phyloP scores from a whole-genome alignment of 2,797 vertebrate species.

The Eulemur albifrons region DNA sequence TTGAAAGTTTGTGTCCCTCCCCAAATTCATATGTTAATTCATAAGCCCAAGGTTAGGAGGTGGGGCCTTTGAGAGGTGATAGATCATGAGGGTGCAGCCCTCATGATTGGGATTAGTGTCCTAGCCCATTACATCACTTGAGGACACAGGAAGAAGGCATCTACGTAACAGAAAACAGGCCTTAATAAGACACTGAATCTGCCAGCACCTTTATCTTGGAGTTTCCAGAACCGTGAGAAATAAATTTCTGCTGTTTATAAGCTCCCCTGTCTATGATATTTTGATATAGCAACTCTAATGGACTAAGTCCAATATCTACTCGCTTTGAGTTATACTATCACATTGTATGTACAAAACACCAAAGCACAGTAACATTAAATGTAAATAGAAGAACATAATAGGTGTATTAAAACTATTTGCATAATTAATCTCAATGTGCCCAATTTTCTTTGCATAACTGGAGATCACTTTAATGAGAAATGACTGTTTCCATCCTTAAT shows the following conservation, averaged over 20 bases:
- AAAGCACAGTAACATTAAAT: background rate
- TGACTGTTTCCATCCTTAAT: background rate
- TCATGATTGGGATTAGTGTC: background rate
- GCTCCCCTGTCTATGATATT: background rate
- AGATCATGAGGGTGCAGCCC: background rate
- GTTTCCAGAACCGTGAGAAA: background rate
- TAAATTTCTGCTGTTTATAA: background rate
- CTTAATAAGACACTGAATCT: background rate
- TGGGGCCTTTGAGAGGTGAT: background rate
- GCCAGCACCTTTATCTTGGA: background rate
- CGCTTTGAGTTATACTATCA: background rate
- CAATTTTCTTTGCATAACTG: background rate
- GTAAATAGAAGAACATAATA: background rate
- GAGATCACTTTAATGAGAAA: background rate
- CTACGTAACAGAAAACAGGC: background rate
- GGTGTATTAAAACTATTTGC: background rate
- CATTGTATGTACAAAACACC: background rate
- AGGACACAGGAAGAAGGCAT: background rate
- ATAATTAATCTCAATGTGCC: background rate
- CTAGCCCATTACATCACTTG: background rate
- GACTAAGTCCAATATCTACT: background rate
- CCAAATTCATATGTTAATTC: background rate
- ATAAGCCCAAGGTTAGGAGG: accelerated
- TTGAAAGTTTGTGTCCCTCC: background rate
- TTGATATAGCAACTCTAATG: background rate